Evolutionary conservation across 2,888 invertebrate genomes (phyloP), one percentile per base, ranked within the genome.

Genomic region (Nysson spinosus): DNA sequence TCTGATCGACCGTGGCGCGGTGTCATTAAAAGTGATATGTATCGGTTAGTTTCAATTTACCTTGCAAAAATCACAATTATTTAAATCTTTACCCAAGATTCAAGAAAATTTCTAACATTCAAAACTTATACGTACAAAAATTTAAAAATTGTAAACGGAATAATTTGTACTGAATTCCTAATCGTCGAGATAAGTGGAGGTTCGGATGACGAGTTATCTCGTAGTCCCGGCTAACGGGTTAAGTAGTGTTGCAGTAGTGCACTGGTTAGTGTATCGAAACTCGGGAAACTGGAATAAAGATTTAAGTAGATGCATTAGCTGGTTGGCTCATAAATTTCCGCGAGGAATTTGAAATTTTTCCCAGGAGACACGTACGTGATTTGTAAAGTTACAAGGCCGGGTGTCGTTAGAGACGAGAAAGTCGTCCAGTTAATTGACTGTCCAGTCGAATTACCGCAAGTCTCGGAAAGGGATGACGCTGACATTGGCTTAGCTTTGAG

Each of bases 371-470:
- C 44, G 71, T 88, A 88, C 0, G 71, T 90, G 6, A 88, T 89
- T 68, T 92, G 92, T 76, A 85, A 84, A 20, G 87, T 92, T 12
- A 86, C 87, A 34, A 84, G 85, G 68, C 90, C 90, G 1, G 92
- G 92, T 1, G 87, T 83, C 3, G 84, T 92, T 34, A 86, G 88
- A 5, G 82, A 89, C 28, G 89, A 89, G 76, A 90, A 90, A 85
- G 85, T 88, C 6, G 90, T 91, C 0, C 87, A 89, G 20, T 87
- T 90, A 50, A 87, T 89, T n/a, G 89, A 90, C 69, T 84, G 88
- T 14, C 89, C 90, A 0, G 79, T 88, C 6, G 89, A 90, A 46
- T 69, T 88, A 4, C 80, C 85, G 1, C 78, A 78, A 24, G 81
- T 88, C 28, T 87, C 86, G 5, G 85, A 84, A 46, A 83, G 86